Evolutionary conservation across 1,140 invertebrate genomes (phyloP).

Genomic region (Drosophila busckii): DNA sequence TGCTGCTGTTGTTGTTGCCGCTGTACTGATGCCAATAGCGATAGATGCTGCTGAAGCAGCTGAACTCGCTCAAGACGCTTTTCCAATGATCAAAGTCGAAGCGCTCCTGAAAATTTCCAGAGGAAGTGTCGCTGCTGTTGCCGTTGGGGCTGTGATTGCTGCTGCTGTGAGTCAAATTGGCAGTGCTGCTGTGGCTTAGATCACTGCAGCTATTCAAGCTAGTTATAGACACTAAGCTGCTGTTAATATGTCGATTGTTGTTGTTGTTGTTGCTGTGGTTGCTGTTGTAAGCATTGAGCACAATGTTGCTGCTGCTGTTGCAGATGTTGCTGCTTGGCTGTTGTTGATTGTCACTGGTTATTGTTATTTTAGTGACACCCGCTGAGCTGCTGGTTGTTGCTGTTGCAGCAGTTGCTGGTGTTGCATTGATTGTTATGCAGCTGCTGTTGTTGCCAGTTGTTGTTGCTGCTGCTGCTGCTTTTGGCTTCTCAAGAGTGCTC

Average conservation of each 20-base stretch:
- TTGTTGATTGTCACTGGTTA: conserved; percentile 23
- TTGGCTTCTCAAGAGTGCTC: conserved; percentile 66
- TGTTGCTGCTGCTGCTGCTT: conserved; percentile 8
- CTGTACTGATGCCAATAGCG: conserved; percentile 67
- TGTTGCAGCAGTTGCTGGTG: conserved; percentile 5
- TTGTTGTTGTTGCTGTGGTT: conserved; percentile 26
- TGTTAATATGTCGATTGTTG: conserved; percentile 39
- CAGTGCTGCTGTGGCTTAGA: conserved; percentile 44
- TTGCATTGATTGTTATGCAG: conserved; percentile 54
- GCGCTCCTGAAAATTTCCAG: conserved; percentile 70
- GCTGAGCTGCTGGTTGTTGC: conserved; percentile 29
- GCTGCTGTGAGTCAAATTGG: conserved; percentile 33
- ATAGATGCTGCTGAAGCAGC: conserved; percentile 68
- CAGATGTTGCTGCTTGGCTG: conserved; percentile 19
- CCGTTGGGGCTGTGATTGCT: conserved; percentile 17
- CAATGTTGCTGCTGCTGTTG: conserved; percentile 19
- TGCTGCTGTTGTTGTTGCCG: conserved; percentile 13
- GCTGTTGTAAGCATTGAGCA: conserved; percentile 44
- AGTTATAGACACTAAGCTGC: conserved; percentile 58
- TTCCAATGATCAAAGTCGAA: conserved; percentile 74
- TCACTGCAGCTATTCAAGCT: conserved; percentile 60
- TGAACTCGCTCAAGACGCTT: conserved; percentile 63
- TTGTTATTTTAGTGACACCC: conserved; percentile 38
- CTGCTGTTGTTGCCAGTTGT: conserved; percentile 46
- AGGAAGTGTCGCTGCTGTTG: conserved; percentile 64